Conservation (phyloP, 2,113 vertebrate species). For the Atractosteus spatula region DNA sequence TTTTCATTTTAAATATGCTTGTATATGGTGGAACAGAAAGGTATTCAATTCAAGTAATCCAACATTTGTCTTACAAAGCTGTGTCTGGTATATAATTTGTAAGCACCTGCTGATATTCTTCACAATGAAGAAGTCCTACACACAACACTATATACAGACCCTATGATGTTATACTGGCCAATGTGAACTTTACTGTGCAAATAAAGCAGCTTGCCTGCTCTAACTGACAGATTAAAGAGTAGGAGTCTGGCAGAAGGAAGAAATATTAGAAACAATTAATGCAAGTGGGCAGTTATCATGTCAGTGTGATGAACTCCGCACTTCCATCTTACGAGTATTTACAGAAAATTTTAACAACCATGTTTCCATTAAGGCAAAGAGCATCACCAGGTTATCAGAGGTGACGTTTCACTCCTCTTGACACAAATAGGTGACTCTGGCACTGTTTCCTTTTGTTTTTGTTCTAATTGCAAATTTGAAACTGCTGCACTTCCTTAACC, state of each 20-base stretch:
- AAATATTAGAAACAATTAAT: conserved; percentile 4
- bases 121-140: too few species aligned
- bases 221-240: conserved; percentile 5
- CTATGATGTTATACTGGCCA: conserved; percentile 5
- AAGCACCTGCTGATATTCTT: too few species aligned
- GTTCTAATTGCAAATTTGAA: conserved; percentile 28
- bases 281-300: not conserved
- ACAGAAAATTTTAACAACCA: conserved; percentile 11
- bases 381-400: conserved; percentile 38
- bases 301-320: not conserved
- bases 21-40: too few species aligned
- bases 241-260: not conserved
- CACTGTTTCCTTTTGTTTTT: conserved; percentile 30
- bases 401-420: conserved; percentile 27
- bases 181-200: conserved; percentile 21
- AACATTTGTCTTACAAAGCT: too few species aligned
- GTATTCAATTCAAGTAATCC: too few species aligned
- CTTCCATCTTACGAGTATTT: not conserved
- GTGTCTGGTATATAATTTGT: too few species aligned
- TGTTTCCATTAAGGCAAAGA: conserved; percentile 40
- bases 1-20: too few species aligned
- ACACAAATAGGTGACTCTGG: conserved; percentile 34
- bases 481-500: conserved; percentile 48
- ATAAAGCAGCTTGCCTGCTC: not conserved
- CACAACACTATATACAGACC: too few species aligned